Percentiles rank a stretch among this genome's conserved stretches.
Evolutionary conservation across 2,888 invertebrate genomes (phyloP).

Genomic region (Eristalis pertinax): DNA sequence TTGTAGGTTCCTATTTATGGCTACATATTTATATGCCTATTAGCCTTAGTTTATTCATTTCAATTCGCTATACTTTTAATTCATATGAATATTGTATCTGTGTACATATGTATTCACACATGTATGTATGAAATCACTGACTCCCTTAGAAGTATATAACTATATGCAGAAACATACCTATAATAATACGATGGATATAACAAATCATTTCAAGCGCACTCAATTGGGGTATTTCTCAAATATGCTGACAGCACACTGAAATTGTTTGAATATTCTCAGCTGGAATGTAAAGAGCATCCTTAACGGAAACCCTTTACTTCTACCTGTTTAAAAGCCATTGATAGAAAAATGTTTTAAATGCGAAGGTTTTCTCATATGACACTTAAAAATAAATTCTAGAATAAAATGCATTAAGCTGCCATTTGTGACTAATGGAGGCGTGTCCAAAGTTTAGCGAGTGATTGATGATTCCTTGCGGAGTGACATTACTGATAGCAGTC

Average conservation of each 20-base stretch:
- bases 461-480: slow-evolving; percentile 58
- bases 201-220: too few species aligned
- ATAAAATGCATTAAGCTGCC: slow-evolving; percentile 57
- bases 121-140: too few species aligned
- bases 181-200: too few species aligned
- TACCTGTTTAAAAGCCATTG: not conserved
- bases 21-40: slow-evolving; percentile 14
- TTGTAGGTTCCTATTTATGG: too few species aligned
- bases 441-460: slow-evolving; percentile 52
- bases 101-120: not conserved
- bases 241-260: not conserved
- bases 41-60: slow-evolving; percentile 18
- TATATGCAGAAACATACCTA: not conserved
- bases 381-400: slow-evolving; percentile 1
- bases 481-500: slow-evolving; percentile 41
- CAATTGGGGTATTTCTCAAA: not conserved
- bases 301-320: not conserved
- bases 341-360: not conserved
- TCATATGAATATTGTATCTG: not conserved
- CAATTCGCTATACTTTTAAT: slow-evolving; percentile 20
- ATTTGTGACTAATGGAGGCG: slow-evolving; percentile 56
- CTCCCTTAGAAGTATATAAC: too few species aligned
- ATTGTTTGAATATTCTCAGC: not conserved
- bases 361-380: not conserved
- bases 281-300: not conserved